phyloP scores from a whole-genome alignment of 2,797 vertebrate species.

The Pogonophryne albipinna region DNA sequence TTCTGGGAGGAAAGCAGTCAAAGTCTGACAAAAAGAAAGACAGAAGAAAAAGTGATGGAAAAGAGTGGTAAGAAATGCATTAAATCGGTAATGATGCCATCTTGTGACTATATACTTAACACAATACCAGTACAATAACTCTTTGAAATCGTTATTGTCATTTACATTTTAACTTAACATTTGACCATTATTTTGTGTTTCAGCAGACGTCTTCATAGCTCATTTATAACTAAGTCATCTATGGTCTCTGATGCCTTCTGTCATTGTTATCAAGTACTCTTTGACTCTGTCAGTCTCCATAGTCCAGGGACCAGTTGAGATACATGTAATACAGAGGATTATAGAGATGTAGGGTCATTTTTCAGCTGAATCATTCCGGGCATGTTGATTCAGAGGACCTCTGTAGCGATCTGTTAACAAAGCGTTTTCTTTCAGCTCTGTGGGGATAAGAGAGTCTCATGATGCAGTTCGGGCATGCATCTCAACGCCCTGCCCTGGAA shows the following conservation, averaged over 20 bases:
- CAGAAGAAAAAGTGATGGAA: constrained; percentile 88
- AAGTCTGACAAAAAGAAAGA: constrained; percentile 91
- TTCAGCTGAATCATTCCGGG: constrained; percentile 85
- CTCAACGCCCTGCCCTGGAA: constrained; percentile 90
- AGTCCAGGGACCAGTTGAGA: constrained; percentile 71
- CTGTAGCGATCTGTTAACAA: constrained; percentile 86
- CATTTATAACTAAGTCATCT: constrained; percentile 75
- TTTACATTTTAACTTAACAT: constrained; percentile 49
- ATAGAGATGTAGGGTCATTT: constrained; percentile 84
- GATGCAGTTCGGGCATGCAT: constrained; percentile 86
- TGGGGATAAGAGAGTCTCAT: constrained; percentile 89
- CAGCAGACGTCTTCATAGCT: constrained; percentile 66
- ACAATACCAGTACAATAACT: neutral
- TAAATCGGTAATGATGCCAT: neutral
- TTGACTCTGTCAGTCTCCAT: constrained; percentile 81
- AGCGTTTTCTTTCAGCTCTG: constrained; percentile 88
- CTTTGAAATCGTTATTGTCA: constrained; percentile 48
- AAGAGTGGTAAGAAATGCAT: constrained; percentile 79
- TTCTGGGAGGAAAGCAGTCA: constrained; percentile 88
- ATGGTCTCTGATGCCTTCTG: constrained; percentile 74
- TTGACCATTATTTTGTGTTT: constrained; percentile 56
- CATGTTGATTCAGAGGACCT: constrained; percentile 82
- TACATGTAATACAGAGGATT: constrained; percentile 80
- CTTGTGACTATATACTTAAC: constrained; percentile 46
- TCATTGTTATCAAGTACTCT: constrained; percentile 81